Base-by-base conservation (phyloP, 2,888 invertebrate genomes). In the Hartigia nigra region DNA sequence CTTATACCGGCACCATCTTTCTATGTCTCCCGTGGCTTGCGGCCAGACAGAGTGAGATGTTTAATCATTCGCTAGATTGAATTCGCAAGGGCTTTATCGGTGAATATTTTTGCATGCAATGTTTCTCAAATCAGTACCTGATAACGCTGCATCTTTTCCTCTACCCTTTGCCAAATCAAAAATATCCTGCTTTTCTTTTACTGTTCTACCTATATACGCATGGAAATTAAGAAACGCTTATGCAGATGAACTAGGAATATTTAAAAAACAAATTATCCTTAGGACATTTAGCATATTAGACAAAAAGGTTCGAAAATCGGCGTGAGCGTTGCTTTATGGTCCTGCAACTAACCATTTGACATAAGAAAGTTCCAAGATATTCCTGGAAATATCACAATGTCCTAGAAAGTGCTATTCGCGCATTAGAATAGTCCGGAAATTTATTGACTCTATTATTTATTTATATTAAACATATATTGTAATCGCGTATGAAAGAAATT, bases 1-100 rank as follows among this genome's bases (percentile, higher is more conserved):
- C 55, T 55, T 55, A 23, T 55, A 55, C 55, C 55, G 55, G 55
- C 55, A 55, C 23, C 55, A 55, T 23, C 55, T 55, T 55, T 55
- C 55, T 55, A 55, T 55, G 55, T 14, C 55, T 55, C 23, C 23
- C 55, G 23, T 55, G 55, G 70, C 75, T 78, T 81, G 76, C 80
- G 75, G 74, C 78, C 79, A 77, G 82, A 80, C 80, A 74, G 70
- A 84, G 84, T 85, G 86, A 88, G 86, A 87, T 86, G 86, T 88
- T 88, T 88, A 87, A 88, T 88, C 88, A 88, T 89, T 88, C 87
- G 88, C 82, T 86, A 86, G 87, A 88, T 89, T 88, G 87, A 88
- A 88, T 88, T 84, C 85, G 82, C 82, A 82, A 75, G 74, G 76
- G 75, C 55, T 79, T 83, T 82, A 82, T 79, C 86, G 87, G 83